A percentile compares a stretch with the other conserved stretches of the same genome.
These are phyloP conservation scores for Caenorhabditis sp. DNA, from an alignment of 2,888 invertebrate genomes.

Conservation along the genomic window DNA sequence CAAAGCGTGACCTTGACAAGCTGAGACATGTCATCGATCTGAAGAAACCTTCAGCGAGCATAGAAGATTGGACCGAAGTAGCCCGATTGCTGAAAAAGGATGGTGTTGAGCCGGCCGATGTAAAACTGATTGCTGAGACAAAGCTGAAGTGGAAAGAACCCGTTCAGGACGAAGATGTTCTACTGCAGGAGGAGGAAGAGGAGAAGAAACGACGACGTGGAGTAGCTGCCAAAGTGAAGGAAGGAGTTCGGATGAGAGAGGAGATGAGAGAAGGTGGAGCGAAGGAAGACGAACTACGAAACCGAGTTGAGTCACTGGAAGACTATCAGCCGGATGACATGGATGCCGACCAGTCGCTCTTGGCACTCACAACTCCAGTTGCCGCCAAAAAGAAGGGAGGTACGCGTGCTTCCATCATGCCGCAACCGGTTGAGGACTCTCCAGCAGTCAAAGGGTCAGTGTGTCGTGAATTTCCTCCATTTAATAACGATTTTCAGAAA, in stretches of 20 bases:
- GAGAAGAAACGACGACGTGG: slow-evolving; percentile 40
- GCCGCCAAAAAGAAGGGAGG: slow-evolving; percentile 44
- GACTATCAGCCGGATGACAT: slow-evolving; percentile 43
- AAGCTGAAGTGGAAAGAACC: slow-evolving; percentile 46
- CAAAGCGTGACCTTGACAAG: slow-evolving; percentile 40
- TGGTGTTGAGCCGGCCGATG: slow-evolving; percentile 20
- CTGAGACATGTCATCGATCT: slow-evolving; percentile 35
- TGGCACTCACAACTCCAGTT: slow-evolving; percentile 33
- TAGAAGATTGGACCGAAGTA: slow-evolving; percentile 45
- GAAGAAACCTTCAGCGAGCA: slow-evolving; percentile 36
- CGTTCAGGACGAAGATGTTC: background rate
- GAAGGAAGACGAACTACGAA: background rate
- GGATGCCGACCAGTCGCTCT: slow-evolving; percentile 49
- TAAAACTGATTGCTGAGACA: slow-evolving; percentile 27
- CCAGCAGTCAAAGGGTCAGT: slow-evolving; percentile 8
- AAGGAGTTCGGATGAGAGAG: slow-evolving; percentile 38
- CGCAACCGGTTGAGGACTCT: slow-evolving; percentile 49
- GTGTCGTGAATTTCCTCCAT: too few relatives aligned
- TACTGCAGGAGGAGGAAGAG: slow-evolving; percentile 24
- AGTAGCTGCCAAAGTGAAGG: slow-evolving; percentile 32
- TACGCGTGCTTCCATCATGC: slow-evolving; percentile 38
- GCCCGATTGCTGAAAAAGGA: slow-evolving; percentile 44
- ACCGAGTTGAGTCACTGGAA: slow-evolving; percentile 4
- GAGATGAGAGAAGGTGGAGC: slow-evolving; percentile 14
- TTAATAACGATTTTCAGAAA: slow-evolving; percentile 24